Percentiles rank a stretch among this genome's conserved stretches.
Conservation (phyloP, 2,797 vertebrate genomes). For the Neosilurus mollespiculum region DNA sequence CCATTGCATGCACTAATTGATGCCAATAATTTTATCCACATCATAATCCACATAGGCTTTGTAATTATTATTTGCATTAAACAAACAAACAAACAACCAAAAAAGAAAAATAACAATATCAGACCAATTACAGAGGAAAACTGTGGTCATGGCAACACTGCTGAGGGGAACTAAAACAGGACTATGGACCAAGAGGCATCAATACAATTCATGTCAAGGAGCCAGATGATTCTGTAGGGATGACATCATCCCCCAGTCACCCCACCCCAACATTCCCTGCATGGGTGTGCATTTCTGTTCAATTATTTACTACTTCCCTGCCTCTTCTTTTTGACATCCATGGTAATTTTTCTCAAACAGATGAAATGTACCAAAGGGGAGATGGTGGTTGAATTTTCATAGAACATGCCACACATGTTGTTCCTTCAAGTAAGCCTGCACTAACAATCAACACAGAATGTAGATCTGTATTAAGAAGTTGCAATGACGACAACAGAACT, state of each 20-base stretch:
- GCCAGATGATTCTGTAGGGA: slow-evolving; percentile 30
- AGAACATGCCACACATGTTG: slow-evolving; percentile 8
- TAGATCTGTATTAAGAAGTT: background rate
- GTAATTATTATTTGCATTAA: background rate
- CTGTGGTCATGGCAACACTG: background rate
- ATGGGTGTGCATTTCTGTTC: slow-evolving; percentile 47
- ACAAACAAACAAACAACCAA: background rate
- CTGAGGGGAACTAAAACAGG: background rate
- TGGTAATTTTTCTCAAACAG: slow-evolving; percentile 50
- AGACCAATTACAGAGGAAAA: background rate
- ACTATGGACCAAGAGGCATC: background rate
- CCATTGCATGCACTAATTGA: background rate
- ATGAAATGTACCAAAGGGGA: slow-evolving; percentile 18
- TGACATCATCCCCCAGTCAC: slow-evolving; percentile 42
- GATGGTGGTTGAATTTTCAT: slow-evolving; percentile 10
- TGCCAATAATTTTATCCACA: background rate
- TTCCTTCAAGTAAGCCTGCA: background rate
- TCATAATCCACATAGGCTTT: background rate
- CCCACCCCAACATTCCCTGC: slow-evolving; percentile 34
- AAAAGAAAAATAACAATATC: background rate
- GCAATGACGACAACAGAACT: background rate
- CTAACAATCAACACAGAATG: background rate
- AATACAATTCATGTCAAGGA: background rate
- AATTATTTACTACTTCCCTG: slow-evolving; percentile 51
- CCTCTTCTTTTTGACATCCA: slow-evolving; percentile 34